These are phyloP conservation scores for Drosophila bunnanda DNA, from an alignment of 2,888 invertebrate genomes.

Conservation along the genomic window DNA sequence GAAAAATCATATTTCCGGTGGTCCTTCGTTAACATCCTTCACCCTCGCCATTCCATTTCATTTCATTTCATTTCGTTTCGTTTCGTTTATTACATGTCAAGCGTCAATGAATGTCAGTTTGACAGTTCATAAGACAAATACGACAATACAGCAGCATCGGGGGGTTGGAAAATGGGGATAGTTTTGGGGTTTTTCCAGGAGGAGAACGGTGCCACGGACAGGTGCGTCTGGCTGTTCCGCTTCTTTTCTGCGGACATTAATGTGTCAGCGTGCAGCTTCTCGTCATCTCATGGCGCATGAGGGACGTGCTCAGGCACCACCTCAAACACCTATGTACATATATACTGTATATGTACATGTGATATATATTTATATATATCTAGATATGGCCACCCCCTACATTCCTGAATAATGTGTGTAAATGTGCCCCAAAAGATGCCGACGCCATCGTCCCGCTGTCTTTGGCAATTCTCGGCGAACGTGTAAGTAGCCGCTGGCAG, in stretches of 20 bases:
- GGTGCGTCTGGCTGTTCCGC: conserved; percentile 27
- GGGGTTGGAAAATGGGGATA: conserved; percentile 6
- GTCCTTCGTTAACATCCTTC: background rate
- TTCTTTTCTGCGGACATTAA: conserved; percentile 63
- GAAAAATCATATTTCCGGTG: conserved; percentile 51
- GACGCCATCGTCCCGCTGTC: conserved; percentile 12
- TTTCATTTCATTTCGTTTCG: conserved; percentile 44
- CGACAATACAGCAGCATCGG: conserved; percentile 50
- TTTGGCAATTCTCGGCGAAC: conserved; percentile 56
- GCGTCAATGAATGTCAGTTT: conserved; percentile 74
- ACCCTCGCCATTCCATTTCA: conserved; percentile 24
- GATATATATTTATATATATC: background rate
- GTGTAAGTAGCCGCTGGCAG: conserved; percentile 57
- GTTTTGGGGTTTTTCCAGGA: conserved; percentile 8
- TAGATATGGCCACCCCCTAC: conserved; percentile 27
- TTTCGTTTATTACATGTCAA: conserved; percentile 72
- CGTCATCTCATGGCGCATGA: conserved; percentile 51
- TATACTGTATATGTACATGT: background rate
- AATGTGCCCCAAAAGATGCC: conserved; percentile 21
- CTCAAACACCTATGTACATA: background rate
- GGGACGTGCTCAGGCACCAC: conserved; percentile 52
- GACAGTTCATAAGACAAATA: conserved; percentile 75
- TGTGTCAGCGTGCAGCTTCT: conserved; percentile 52
- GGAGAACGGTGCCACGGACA: conserved; percentile 3
- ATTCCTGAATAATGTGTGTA: conserved; percentile 55